Conservation (phyloP, 2,888 invertebrate species). For the Erebia ligea region DNA sequence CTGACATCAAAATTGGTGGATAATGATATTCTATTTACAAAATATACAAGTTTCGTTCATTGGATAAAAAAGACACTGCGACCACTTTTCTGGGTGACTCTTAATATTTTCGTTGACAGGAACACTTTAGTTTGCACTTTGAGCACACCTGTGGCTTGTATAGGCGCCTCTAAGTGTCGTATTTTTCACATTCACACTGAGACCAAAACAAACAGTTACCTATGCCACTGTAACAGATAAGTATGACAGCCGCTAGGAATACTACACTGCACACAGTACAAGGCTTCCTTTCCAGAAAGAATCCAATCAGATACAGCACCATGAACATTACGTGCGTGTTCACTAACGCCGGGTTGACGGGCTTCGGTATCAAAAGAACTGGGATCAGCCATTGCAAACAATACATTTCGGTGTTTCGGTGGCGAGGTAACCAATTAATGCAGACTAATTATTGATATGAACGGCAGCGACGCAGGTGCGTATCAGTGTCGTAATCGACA, state of each 20-base stretch:
- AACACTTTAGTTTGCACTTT: constrained; percentile 61
- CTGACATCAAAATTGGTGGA: constrained; percentile 44
- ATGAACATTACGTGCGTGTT: constrained; percentile 99
- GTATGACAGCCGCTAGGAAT: constrained; percentile 95
- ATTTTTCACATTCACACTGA: constrained; percentile 88
- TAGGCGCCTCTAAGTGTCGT: constrained; percentile 71
- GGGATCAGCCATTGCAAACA: constrained; percentile 99
- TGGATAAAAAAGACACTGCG: constrained; percentile 13
- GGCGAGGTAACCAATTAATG: constrained; percentile 8
- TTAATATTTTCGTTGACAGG: constrained; percentile 48
- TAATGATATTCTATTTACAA: constrained; percentile 66
- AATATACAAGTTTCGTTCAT: constrained; percentile 51
- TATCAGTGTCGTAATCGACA: constrained; percentile 59
- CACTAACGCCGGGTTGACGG: constrained; percentile 96
- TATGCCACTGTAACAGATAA: constrained; percentile 97
- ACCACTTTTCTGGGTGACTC: not conserved
- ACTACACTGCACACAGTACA: constrained; percentile 98
- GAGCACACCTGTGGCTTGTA: constrained; percentile 61
- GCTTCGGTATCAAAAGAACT: constrained; percentile 98
- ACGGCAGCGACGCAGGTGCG: constrained; percentile 30
- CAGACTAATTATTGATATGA: constrained; percentile 27
- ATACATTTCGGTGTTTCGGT: constrained; percentile 88
- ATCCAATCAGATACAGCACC: constrained; percentile 97
- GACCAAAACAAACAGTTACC: constrained; percentile 98
- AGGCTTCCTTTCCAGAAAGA: constrained; percentile 97